Conservation (phyloP, 2,797 vertebrate species). For the Hemibagrus guttatus region DNA sequence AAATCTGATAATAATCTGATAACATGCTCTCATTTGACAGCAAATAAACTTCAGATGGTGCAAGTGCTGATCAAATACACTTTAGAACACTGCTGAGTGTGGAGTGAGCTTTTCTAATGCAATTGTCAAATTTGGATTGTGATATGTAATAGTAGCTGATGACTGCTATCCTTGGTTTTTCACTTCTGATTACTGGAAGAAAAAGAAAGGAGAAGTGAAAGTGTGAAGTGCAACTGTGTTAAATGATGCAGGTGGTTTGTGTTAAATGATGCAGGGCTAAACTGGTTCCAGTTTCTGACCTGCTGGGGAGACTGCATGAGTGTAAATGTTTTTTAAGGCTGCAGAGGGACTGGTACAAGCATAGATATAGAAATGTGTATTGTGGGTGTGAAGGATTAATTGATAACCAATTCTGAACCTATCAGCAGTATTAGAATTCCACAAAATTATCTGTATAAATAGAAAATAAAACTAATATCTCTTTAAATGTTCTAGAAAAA, state of each 20-base stretch:
- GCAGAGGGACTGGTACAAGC: background rate
- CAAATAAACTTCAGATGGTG: slow-evolving; percentile 45
- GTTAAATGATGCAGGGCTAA: slow-evolving; percentile 22
- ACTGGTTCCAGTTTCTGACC: slow-evolving; percentile 35
- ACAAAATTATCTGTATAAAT: background rate
- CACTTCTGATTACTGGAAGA: slow-evolving; percentile 37
- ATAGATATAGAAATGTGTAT: background rate
- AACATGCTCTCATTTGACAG: slow-evolving; percentile 35
- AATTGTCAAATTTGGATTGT: slow-evolving; percentile 29
- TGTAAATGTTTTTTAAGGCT: slow-evolving; percentile 24
- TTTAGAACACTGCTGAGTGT: slow-evolving; percentile 4
- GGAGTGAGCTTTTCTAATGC: slow-evolving; percentile 7
- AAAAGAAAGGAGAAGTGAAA: slow-evolving; percentile 52
- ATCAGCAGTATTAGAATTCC: background rate
- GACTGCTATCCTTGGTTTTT: slow-evolving; percentile 24
- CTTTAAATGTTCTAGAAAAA: background rate
- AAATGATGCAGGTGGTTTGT: slow-evolving; percentile 17
- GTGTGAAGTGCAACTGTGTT: slow-evolving; percentile 27
- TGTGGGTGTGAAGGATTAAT: background rate
- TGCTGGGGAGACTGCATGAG: slow-evolving; percentile 4
- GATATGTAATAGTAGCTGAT: background rate
- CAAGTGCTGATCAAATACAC: slow-evolving; percentile 26
- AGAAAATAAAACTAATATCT: background rate
- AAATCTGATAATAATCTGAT: too few relatives aligned
- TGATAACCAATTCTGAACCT: background rate